Percentiles rank a stretch among this genome's conserved stretches.
These are phyloP conservation scores for Anhinga anhinga DNA, from an alignment of 2,113 vertebrate genomes.

Conservation along the genomic window DNA sequence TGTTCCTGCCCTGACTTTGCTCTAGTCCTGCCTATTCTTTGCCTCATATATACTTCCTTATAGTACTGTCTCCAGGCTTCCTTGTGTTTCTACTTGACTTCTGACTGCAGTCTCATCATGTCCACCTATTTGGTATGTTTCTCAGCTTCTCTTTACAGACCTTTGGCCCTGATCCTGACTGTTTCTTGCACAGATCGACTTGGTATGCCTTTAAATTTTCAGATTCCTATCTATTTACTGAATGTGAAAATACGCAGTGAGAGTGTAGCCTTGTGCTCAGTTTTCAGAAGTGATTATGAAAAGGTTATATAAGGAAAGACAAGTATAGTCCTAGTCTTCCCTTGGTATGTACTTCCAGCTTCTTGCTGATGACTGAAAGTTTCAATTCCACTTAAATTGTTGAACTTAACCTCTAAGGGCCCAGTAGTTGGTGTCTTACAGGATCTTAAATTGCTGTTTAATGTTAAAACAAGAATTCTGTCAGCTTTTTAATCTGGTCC, in stretches of 20 bases:
- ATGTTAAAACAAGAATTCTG: neutral
- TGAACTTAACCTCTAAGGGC: neutral
- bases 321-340: neutral
- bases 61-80: neutral
- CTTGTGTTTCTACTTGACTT: neutral
- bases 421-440: neutral
- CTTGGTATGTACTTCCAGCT: neutral
- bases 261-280: neutral
- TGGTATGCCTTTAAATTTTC: neutral
- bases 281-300: neutral
- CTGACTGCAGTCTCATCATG: neutral
- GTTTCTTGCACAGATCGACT: accelerated
- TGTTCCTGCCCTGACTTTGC: neutral
- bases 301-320: neutral
- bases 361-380: neutral
- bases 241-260: neutral
- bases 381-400: neutral
- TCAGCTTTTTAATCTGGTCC: neutral
- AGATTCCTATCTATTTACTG: neutral
- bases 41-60: neutral
- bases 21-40: neutral
- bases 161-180: neutral
- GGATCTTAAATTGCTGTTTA: neutral
- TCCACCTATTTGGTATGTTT: neutral
- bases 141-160: neutral